Percentiles rank a stretch among this genome's conserved stretches.
Evolutionary conservation across 2,888 invertebrate species (phyloP).

Genomic region (Drosophila algonquin): DNA sequence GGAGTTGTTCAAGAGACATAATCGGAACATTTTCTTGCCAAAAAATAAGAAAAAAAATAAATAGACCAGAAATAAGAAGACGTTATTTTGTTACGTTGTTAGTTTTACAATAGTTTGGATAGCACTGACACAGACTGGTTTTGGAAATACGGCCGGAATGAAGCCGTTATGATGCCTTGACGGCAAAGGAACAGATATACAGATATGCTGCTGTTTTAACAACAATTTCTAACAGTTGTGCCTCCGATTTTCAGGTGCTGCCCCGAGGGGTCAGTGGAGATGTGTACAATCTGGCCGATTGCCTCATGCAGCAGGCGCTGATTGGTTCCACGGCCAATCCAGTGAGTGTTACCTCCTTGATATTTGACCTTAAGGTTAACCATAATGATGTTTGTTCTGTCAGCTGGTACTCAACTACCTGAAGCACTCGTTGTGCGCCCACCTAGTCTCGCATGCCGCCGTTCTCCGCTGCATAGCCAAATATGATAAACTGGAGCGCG

Average conservation of each 20-base stretch:
- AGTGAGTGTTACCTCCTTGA: constrained; percentile 55
- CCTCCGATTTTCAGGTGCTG: constrained; percentile 85
- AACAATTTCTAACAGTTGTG: neutral
- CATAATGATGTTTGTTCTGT: neutral
- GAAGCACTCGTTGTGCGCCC: constrained; percentile 95
- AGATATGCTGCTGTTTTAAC: no score
- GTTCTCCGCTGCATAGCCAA: constrained; percentile 94
- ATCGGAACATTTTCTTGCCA: constrained; percentile 54
- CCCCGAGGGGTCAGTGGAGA: constrained; percentile 96
- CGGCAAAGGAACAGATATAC: no score
- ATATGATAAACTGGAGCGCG: constrained; percentile 93
- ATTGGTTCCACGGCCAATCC: constrained; percentile 95
- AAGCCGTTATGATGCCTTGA: no score
- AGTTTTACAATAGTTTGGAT: no score
- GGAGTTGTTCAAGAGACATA: constrained; percentile 54
- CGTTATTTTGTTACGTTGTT: no score
- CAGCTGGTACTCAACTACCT: constrained; percentile 95
- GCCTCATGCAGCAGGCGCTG: constrained; percentile 96
- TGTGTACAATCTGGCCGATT: constrained; percentile 95
- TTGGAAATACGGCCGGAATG: no score
- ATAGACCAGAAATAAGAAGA: no score
- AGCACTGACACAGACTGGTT: no score
- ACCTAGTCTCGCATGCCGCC: constrained; percentile 95
- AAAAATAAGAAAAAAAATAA: neutral
- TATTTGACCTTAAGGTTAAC: neutral